phyloP scores from a whole-genome alignment of 2,113 vertebrate genomes.

The Mustelus asterias region DNA sequence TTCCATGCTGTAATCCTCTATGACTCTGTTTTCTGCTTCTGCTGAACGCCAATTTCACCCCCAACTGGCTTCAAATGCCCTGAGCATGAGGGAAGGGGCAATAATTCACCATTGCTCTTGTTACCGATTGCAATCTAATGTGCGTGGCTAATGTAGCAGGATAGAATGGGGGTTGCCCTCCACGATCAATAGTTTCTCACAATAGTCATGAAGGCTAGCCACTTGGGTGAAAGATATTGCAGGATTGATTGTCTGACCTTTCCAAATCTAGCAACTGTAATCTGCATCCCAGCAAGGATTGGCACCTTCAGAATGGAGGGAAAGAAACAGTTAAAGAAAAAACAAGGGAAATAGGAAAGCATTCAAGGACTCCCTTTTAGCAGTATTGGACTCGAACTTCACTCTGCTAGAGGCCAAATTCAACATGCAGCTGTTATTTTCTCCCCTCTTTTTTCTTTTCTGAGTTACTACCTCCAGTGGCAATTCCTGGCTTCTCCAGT shows the following conservation, averaged over 20 bases:
- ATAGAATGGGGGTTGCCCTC: neutral
- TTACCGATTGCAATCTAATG: neutral
- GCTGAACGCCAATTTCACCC: neutral
- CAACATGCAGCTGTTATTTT: neutral
- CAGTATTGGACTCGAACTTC: neutral
- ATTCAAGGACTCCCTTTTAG: neutral
- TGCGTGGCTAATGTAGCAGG: neutral
- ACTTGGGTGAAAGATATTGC: neutral
- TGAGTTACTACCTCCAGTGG: neutral
- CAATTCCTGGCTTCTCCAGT: neutral
- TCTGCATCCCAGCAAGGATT: neutral
- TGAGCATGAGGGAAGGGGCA: neutral
- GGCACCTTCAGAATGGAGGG: neutral
- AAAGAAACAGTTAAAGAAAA: neutral
- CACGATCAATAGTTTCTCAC: neutral
- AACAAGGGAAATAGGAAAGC: neutral
- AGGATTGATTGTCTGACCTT: neutral
- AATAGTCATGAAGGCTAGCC: neutral
- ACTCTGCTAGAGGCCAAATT: neutral
- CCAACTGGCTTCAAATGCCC: neutral
- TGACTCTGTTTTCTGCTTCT: neutral
- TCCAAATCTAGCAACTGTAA: neutral
- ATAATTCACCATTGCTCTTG: neutral
- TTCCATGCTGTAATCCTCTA: too few species aligned
- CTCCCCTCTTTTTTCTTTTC: neutral